Base-by-base conservation (phyloP, 2,113 vertebrate species). In the Solea senegalensis region DNA sequence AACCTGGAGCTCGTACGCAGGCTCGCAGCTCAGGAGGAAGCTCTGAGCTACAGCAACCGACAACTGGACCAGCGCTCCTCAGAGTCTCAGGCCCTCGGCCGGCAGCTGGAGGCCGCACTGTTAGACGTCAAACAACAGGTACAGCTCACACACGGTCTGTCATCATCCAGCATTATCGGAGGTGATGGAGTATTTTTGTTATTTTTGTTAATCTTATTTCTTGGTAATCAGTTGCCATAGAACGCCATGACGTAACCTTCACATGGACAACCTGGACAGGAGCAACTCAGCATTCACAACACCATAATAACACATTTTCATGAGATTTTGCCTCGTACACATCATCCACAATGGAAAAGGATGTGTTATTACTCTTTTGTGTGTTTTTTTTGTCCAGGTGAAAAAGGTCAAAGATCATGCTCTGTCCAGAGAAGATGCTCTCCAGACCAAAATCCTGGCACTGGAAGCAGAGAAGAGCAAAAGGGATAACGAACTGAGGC, bases 71-170 rank as follows among this genome's bases (percentile, higher is more conserved):
- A 94, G 63, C 95, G 95, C 81, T 93, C 90, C 3, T 80, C 83
- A 3, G 94, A 95, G 55, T 92, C 82, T 27, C 88, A 91, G 78
- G 82, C 91, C 26, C 85, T 97, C 76, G 80, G 73, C 68, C 88
- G 91, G 72, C 95, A 96, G 85, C 92, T 97, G 64, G 93, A 96
- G 84, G 92, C 76, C 3, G 94, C 94, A 53, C 53, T 97, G 69
- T 89, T 93, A 21, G 94, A 95, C 60, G 94, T 96, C 46, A 93
- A 69, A 73, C 92, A 91, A 72, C 95, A 95, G 95, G 96, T 98
- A 92, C 2, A 0, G 15, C 21, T 68, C 46, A 52, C 9, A 34
- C 13, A 0, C 4, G 8, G 9, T 3, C 14, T 4, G 14, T 5
- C 45, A 48, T 11, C 12, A 13, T 48, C 12, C 14, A 48, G 11